Base-by-base conservation (phyloP, 2,888 invertebrate genomes). In the Mesochorus sp. region DNA sequence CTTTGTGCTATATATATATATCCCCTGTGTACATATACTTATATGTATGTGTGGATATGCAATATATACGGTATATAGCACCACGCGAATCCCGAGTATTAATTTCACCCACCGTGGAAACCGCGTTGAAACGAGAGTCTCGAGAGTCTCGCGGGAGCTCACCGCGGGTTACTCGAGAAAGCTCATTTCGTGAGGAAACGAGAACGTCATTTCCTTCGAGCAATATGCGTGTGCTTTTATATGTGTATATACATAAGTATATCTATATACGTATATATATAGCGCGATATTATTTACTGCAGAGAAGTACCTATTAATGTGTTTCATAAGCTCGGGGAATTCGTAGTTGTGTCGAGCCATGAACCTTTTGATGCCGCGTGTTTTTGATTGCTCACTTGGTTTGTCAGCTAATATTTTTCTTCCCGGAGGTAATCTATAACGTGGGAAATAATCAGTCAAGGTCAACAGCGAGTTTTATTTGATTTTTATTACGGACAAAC, bases 181-280 rank as follows among this genome's bases (percentile, higher is more conserved):
- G 67, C 66, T 77, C 76, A 57, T 67, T 77, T 72, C 59, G 61
- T 67, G 53, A 49, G 72, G 49, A 68, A 72, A 77, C 39, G 72
- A 73, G 55, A 61, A 67, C 39, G 55, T 57, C 72, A 55, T 73
- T 77, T 62, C 61, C 67, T 67, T 62, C 61, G 44, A 62, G 77
- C 57, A 17, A 55, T 51, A 59, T 47, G 34, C 31, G 55, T 66
- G 17, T 51, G 34, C 31, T 14, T 37, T n/a, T 10, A 8, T 19
- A 2, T 17, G 34, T 3, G 17, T 44, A 24, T 17, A 51, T 31
- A 17, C 12, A 5, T 44, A 42, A 6, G 39, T 12, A 21, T 64
- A 17, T 53, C 26, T 37, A 17, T 24, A 39, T 12, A 47, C 10
- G 8, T 19, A n/a, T n/a, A 21, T 17, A 12, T 62, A 19, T 39